phyloP scores from a whole-genome alignment of 2,888 invertebrate species.

The Agonopterix alstromeriana region DNA sequence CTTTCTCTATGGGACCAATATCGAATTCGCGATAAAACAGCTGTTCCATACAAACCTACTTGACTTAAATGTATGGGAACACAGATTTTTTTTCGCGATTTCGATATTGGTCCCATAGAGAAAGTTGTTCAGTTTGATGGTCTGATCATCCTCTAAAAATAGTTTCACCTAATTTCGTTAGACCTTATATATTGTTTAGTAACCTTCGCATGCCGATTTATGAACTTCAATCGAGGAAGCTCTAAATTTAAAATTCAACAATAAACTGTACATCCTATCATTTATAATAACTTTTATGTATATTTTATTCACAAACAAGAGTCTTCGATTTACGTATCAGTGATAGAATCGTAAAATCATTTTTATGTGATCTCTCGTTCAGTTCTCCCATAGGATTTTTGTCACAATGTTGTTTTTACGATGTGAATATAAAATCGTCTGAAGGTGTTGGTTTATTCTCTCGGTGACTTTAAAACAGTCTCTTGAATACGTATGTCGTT shows the following conservation, averaged over 20 bases:
- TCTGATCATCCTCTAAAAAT: too few species aligned
- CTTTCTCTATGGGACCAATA: too few species aligned
- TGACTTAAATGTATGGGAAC: too few species aligned
- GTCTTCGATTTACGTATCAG: conserved; percentile 42
- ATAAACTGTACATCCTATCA: conserved; percentile 8
- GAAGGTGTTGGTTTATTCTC: conserved; percentile 25
- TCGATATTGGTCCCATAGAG: too few species aligned
- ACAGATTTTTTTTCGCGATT: too few species aligned
- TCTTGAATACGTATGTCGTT: too few species aligned
- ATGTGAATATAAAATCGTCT: conserved; percentile 34
- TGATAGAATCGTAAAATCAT: conserved; percentile 67
- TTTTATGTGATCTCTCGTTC: conserved; percentile 57
- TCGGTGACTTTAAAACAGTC: conserved; percentile 5
- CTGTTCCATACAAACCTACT: too few species aligned
- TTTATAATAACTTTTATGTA: conserved; percentile 33
- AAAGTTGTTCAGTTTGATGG: too few species aligned
- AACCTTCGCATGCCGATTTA: too few species aligned
- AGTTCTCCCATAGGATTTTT: conserved; percentile 53
- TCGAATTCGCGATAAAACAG: too few species aligned
- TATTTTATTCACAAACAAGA: conserved; percentile 58
- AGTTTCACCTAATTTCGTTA: too few species aligned
- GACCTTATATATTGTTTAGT: too few species aligned
- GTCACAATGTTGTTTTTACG: conserved; percentile 63
- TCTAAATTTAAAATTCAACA: conserved; percentile 7
- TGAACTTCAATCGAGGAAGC: conserved; percentile 2